Base-by-base conservation (phyloP, 2,888 invertebrate genomes). In the Eremobia ochroleuca region DNA sequence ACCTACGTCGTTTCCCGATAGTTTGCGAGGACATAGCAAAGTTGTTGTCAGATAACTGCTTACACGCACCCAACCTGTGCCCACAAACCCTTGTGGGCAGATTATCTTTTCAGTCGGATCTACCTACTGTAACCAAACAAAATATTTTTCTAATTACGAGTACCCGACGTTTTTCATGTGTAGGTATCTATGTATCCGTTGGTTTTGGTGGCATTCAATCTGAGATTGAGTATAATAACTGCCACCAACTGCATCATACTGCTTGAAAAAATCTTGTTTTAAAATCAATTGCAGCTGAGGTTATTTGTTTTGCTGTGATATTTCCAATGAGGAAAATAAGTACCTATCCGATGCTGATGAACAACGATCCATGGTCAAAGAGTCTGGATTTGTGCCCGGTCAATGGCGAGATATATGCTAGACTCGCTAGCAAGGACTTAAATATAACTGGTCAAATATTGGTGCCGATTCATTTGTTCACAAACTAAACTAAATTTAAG, bases 1-100 rank as follows among this genome's bases (percentile, higher is more conserved):
- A 31, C 28, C 28, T 43, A 34, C 3, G 34, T 3, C 25, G 43
- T 71, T 71, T 66, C 21, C 34, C 15, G 46, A 37, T 15, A 49
- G 2, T 59, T 59, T 13, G 59, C 9, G 25, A 61, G 46, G 46
- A n/a, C 59, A 74, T 31, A 25, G 18, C 13, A 75, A 49, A 40
- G 76, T 76, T 37, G 28, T 59, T 46, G 21, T 31, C 5, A 49
- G 74, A 74, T 74, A 74, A 28, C 28, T 74, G 34, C 28, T 25
- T 28, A 59, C 59, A 74, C 58, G 74, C 55, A 59, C 37, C 4
- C 11, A 74, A 28, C 13, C 46, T 74, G 25, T 74, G 74, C 28
- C 18, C 11, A 46, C 15, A 46, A 4, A 28, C 9, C 11, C 1
- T 40, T 40, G 13, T 11, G 43, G 11, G 34, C 34, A 75, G 75